Evolutionary conservation across 2,797 vertebrate genomes (phyloP).

Genomic region (Falco peregrinus): DNA sequence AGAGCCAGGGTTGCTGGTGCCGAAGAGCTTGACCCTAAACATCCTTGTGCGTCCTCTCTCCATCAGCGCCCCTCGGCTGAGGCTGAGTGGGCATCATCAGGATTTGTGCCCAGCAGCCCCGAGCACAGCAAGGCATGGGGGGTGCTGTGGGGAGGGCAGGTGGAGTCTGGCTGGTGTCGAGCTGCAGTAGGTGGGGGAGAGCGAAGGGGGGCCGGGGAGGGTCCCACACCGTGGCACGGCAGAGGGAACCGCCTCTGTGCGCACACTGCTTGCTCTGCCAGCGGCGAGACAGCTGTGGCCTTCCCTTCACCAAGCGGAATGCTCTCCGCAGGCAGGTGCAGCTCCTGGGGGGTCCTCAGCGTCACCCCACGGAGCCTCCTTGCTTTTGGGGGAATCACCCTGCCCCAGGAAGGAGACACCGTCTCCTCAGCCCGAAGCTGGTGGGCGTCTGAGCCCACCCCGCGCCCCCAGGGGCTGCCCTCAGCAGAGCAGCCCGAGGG

Average conservation of each 20-base stretch:
- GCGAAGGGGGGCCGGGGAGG: neutral
- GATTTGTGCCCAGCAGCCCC: neutral
- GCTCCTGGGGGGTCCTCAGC: neutral
- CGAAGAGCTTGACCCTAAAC: neutral
- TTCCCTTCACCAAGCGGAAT: rapidly evolving
- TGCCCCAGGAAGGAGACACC: neutral
- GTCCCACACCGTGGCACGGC: neutral
- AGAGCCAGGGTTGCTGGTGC: rapidly evolving
- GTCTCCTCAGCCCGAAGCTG: neutral
- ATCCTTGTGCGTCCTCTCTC: neutral
- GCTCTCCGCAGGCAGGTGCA: neutral
- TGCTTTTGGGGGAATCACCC: neutral
- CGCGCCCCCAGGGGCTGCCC: rapidly evolving
- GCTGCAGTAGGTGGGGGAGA: neutral
- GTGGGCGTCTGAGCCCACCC: neutral
- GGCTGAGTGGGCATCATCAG: rapidly evolving
- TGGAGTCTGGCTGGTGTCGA: neutral
- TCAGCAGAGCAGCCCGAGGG: neutral
- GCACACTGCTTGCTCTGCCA: neutral
- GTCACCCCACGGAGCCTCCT: neutral
- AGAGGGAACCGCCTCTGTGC: neutral
- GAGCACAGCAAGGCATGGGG: neutral
- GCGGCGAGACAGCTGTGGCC: neutral
- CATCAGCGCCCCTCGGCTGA: rapidly evolving
- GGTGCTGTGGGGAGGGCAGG: no score